These are phyloP conservation scores for Glandiceps talaboti DNA, from an alignment of 53 echinoderm and acorn worm genomes.

Conservation along the genomic window DNA sequence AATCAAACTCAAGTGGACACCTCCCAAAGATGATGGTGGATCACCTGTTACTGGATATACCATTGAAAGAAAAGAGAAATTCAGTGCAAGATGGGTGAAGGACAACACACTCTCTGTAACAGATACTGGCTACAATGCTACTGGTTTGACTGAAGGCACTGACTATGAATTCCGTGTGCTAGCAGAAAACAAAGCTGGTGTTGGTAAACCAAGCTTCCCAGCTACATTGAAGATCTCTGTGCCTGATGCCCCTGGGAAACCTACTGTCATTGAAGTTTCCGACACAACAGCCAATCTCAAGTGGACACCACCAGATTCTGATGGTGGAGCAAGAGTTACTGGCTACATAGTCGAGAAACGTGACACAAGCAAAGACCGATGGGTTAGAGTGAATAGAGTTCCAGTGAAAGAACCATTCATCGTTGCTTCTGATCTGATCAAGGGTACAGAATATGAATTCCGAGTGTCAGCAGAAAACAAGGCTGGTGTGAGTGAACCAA, in stretches of 20 bases:
- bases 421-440: constrained; percentile 42
- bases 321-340: constrained; percentile 34
- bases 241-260: constrained; percentile 65
- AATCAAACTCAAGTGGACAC: constrained; percentile 59
- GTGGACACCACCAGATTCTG: constrained; percentile 63
- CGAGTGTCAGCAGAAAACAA: constrained; percentile 61
- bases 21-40: constrained; percentile 75
- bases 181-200: background rate
- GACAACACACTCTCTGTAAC: constrained; percentile 1
- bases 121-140: constrained; percentile 38
- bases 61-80: constrained; percentile 11
- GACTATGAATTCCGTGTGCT: background rate
- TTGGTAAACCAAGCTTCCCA: background rate
- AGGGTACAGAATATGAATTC: constrained; percentile 68
- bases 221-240: constrained; percentile 35
- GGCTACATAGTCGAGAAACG: constrained; percentile 34
- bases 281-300: constrained; percentile 45
- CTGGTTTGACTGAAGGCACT: constrained; percentile 2
- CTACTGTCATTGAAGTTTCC: constrained; percentile 26
- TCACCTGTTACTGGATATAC: constrained; percentile 80
- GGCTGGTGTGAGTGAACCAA: constrained; percentile 59
- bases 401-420: constrained; percentile 28
- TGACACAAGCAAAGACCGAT: constrained; percentile 27
- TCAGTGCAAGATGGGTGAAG: constrained; percentile 8
- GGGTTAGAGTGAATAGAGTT: constrained; percentile 35